These are phyloP conservation scores for Labia minor DNA, from an alignment of 2,888 invertebrate species.

Conservation along the genomic window DNA sequence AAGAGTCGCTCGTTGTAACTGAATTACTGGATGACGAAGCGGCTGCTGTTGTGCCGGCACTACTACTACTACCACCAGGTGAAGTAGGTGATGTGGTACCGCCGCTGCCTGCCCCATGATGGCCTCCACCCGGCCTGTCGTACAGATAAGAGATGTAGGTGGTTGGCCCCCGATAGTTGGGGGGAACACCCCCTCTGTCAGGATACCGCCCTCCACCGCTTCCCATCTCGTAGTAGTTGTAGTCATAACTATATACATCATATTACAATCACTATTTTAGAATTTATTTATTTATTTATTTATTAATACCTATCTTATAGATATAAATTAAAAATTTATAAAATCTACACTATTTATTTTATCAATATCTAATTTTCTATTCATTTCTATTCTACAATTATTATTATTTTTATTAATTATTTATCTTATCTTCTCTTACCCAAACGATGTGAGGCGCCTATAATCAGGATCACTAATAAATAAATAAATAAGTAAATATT, in stretches of 20 bases:
- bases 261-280: too few species aligned
- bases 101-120: neutral
- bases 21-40: neutral
- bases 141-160: constrained; percentile 24
- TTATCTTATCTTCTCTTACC: too few species aligned
- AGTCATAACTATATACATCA: neutral
- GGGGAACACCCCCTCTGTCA: constrained; percentile 14
- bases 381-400: too few species aligned
- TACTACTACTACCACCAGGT: neutral
- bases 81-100: neutral
- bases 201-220: neutral
- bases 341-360: too few species aligned
- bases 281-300: too few species aligned
- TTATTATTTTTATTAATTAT: too few species aligned
- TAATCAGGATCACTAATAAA: too few species aligned
- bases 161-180: constrained; percentile 21
- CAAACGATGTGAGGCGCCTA: too few species aligned
- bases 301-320: too few species aligned
- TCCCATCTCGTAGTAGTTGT: neutral
- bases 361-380: too few species aligned
- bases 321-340: too few species aligned
- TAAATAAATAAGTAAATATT: too few species aligned
- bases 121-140: constrained; percentile 20
- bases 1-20: neutral
- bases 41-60: neutral